Evolutionary conservation across 2,888 invertebrate species (phyloP).

Genomic region (Volucella inflata): DNA sequence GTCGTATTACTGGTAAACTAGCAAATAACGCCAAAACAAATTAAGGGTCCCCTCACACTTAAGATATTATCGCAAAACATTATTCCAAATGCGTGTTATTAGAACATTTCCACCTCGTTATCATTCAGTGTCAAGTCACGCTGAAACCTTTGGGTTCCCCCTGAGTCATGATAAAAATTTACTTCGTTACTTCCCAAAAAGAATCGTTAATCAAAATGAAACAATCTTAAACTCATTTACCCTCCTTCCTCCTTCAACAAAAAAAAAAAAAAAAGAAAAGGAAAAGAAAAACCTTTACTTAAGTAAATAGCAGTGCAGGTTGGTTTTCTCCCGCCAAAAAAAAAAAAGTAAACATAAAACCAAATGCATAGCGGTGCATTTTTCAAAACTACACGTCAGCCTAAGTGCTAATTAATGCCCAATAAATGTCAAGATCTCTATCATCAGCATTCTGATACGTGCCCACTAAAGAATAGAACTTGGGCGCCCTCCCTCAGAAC

Average conservation of each 20-base stretch:
- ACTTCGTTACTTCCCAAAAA: slow-evolving; percentile 22
- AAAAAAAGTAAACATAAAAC: neutral
- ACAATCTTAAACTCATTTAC: slow-evolving; percentile 33
- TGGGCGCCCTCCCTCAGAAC: neutral
- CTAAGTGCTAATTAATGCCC: slow-evolving; percentile 74
- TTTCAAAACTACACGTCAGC: slow-evolving; percentile 45
- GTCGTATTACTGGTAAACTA: too few species aligned
- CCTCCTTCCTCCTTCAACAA: neutral
- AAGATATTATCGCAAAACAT: slow-evolving; percentile 31
- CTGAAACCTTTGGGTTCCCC: slow-evolving; percentile 26
- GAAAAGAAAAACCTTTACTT: too few species aligned
- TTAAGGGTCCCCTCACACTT: neutral
- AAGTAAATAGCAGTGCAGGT: neutral
- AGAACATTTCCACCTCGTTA: slow-evolving; percentile 49
- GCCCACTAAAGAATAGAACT: slow-evolving; percentile 7
- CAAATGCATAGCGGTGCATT: slow-evolving; percentile 47
- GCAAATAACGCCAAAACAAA: neutral
- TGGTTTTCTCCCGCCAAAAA: slow-evolving; percentile 7
- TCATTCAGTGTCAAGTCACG: slow-evolving; percentile 66
- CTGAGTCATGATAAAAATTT: neutral
- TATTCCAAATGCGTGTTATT: slow-evolving; percentile 34
- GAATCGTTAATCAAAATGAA: slow-evolving; percentile 59
- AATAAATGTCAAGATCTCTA: slow-evolving; percentile 74
- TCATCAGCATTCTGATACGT: slow-evolving; percentile 40
- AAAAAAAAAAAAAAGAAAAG: neutral